Evolutionary conservation across 2,113 vertebrate species (phyloP).

Genomic region (Caracal caracal): DNA sequence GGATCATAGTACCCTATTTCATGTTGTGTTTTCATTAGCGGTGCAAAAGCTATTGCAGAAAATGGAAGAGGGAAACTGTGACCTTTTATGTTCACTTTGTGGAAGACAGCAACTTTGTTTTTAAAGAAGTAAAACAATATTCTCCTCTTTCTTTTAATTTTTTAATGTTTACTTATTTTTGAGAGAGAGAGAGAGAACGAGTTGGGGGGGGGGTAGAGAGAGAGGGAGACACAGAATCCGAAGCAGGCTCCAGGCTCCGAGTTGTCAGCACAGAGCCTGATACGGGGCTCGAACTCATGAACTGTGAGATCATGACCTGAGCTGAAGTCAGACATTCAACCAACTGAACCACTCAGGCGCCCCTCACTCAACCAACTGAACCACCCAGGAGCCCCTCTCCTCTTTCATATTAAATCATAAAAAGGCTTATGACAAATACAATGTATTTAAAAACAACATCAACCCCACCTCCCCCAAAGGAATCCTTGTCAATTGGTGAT

Average conservation of each 20-base stretch:
- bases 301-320: not conserved
- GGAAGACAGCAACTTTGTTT: constrained; percentile 34
- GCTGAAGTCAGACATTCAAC: not conserved
- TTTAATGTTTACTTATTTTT: not conserved
- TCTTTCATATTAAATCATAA: not conserved
- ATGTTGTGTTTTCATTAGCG: constrained; percentile 62
- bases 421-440: not conserved
- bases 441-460: not conserved
- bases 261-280: not conserved
- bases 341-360: not conserved
- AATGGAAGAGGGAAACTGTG: not conserved
- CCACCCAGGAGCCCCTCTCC: not conserved
- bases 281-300: rapidly evolving
- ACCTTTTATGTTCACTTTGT: constrained; percentile 61
- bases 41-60: constrained; percentile 38
- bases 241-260: not conserved
- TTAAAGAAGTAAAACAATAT: constrained; percentile 48
- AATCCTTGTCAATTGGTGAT: not conserved
- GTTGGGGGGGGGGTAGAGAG: not conserved
- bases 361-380: not conserved
- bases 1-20: not conserved
- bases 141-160: not conserved
- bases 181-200: not conserved
- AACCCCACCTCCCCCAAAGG: not conserved
- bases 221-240: not conserved